phyloP scores from a whole-genome alignment of 2,888 invertebrate genomes.

The Eupeodes latifasciatus region DNA sequence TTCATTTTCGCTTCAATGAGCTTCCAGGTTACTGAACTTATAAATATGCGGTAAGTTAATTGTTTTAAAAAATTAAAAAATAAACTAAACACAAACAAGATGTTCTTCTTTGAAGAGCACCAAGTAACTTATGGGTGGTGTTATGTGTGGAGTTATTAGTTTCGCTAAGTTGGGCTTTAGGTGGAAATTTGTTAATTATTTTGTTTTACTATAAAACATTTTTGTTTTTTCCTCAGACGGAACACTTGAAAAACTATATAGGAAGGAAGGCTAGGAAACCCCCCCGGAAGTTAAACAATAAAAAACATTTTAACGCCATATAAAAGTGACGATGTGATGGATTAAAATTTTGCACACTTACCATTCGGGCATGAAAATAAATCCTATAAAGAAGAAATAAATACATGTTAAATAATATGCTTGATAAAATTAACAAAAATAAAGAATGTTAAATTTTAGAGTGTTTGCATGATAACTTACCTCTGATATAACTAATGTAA shows the following conservation, averaged over 20 bases:
- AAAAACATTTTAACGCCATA: constrained; percentile 47
- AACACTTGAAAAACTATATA: background rate
- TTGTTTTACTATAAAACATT: background rate
- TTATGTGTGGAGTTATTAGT: constrained; percentile 56
- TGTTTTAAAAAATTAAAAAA: constrained; percentile 30
- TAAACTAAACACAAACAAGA: constrained; percentile 25
- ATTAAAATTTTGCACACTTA: constrained; percentile 78
- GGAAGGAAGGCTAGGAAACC: constrained; percentile 36
- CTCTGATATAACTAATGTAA: constrained; percentile 78
- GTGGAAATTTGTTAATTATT: constrained; percentile 56
- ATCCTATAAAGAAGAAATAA: constrained; percentile 79
- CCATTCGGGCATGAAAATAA: constrained; percentile 84
- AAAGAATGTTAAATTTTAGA: background rate
- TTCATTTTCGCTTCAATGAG: constrained; percentile 53
- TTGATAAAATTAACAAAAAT: background rate
- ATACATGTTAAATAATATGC: constrained; percentile 34
- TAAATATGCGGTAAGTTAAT: constrained; percentile 53
- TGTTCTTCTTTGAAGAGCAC: constrained; percentile 37
- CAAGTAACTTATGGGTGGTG: constrained; percentile 59
- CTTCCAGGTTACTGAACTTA: constrained; percentile 65
- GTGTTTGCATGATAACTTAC: constrained; percentile 66
- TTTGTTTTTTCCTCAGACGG: background rate
- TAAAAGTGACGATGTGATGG: constrained; percentile 7
- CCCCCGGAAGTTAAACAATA: constrained; percentile 25
- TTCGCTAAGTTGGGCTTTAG: constrained; percentile 55